A percentile compares a stretch with the other conserved stretches of the same genome.
phyloP scores from a whole-genome alignment of 2,113 vertebrate genomes.

The Serinus canaria region DNA sequence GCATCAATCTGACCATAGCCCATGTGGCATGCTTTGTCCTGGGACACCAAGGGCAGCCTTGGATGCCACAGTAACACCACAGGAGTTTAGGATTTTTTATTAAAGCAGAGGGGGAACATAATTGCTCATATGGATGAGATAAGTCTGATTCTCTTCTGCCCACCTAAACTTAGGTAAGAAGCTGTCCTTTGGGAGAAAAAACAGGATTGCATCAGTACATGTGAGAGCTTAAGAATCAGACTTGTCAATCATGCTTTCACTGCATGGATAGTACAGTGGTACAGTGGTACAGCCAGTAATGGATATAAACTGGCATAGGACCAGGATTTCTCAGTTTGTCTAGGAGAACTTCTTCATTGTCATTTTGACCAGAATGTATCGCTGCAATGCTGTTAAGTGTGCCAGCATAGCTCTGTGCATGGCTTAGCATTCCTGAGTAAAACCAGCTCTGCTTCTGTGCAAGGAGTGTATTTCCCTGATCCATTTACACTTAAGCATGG shows the following conservation, averaged over 20 bases:
- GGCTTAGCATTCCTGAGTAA: background rate
- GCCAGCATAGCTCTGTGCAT: background rate
- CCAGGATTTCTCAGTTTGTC: background rate
- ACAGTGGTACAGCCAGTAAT: too few species aligned
- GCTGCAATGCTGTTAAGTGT: background rate
- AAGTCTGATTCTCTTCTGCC: background rate
- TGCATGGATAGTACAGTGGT: too few species aligned
- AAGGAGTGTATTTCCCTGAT: background rate
- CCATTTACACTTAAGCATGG: background rate
- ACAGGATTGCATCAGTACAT: accelerated
- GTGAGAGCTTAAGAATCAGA: background rate
- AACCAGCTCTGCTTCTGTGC: background rate
- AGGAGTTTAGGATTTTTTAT: background rate
- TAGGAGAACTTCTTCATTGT: background rate
- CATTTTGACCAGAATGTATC: background rate
- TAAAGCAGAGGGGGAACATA: background rate
- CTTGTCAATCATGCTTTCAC: background rate
- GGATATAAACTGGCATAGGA: background rate
- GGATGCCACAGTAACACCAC: background rate
- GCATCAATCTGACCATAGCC: background rate
- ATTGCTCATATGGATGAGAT: background rate
- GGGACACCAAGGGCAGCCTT: background rate
- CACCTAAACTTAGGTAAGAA: background rate
- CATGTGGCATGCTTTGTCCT: background rate
- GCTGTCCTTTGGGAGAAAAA: background rate